phyloP scores from a whole-genome alignment of 2,888 invertebrate genomes.

The Romanomermis culicivorax region DNA sequence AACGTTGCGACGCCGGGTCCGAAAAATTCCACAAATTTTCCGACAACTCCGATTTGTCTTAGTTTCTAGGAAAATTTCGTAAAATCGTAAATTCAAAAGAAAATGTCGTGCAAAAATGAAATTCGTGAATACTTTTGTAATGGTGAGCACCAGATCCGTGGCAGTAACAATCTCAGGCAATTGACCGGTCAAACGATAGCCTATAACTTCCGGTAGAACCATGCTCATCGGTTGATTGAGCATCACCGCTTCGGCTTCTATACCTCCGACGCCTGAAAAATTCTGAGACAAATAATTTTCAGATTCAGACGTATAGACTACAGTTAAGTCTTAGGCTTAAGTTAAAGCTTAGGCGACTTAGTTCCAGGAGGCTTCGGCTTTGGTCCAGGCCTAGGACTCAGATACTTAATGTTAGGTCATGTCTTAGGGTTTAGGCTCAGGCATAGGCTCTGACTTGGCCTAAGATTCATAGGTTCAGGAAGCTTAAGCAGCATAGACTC shows the following conservation, averaged over 20 bases:
- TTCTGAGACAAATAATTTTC: no score
- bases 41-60: slow-evolving; percentile 78
- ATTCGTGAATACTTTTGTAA: slow-evolving; percentile 49
- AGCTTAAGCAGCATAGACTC: no score
- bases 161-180: slow-evolving; percentile 66
- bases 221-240: slow-evolving; percentile 88
- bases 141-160: slow-evolving; percentile 85
- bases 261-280: slow-evolving; percentile 42
- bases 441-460: no score
- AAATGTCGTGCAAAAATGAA: background rate
- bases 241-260: slow-evolving; percentile 98
- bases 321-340: no score
- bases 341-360: no score
- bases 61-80: slow-evolving; percentile 42
- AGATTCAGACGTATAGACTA: background rate
- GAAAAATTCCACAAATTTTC: slow-evolving; percentile 96
- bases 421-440: no score
- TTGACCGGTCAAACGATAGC: slow-evolving; percentile 63
- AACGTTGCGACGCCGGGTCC: slow-evolving; percentile 72
- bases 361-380: no score
- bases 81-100: background rate
- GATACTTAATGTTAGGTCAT: no score
- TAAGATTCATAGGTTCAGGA: no score
- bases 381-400: no score
- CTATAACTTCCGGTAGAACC: slow-evolving; percentile 83